Evolutionary conservation across 2,888 invertebrate species (phyloP), one percentile per base, ranked within the genome.

Genomic region (Volucella inflata): DNA sequence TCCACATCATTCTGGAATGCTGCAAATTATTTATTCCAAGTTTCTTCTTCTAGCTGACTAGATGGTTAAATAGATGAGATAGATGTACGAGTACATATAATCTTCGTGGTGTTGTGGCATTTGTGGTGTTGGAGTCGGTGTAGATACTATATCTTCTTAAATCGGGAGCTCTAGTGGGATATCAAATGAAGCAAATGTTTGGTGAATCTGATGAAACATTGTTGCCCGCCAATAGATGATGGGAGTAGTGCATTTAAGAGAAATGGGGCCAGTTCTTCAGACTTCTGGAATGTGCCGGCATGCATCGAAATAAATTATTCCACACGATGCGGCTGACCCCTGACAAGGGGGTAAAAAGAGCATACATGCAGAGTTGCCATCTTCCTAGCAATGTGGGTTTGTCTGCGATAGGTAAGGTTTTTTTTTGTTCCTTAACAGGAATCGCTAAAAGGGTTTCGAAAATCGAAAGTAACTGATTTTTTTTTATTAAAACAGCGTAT

Each of bases 231-330:
- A 68, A 68, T 68, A 11, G 76, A 76, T 76, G 50, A 53, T 16
- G 64, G 44, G 48, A 21, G 51, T 14, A 60, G 10, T 11, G 14
- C 8, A 42, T 11, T 42, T 42, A 36, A 75, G 57, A 64, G 70
- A 74, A 75, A 70, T 79, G 57, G 74, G 74, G 79, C 83, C 68
- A 70, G 74, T 84, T 84, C 70, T 75, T 16, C n/a, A 79, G 59
- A 78, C 68, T 64, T 48, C 30, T 30, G 79, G 79, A 84, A 84
- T 79, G 83, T 75, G 64, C 68, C 65, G 59, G 83, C 70, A 79
- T 84, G 79, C 74, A 75, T 68, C 50, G 64, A 75, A 57, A 84
- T 84, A 84, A 84, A 79, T 79, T 84, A 84, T 62, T 68, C 77
- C 48, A 14, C 44, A 46, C 38, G 44, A 50, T 30, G 6, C 48